Base-by-base conservation (phyloP, 2,113 vertebrate genomes). In the Drymodes brunneopygia region DNA sequence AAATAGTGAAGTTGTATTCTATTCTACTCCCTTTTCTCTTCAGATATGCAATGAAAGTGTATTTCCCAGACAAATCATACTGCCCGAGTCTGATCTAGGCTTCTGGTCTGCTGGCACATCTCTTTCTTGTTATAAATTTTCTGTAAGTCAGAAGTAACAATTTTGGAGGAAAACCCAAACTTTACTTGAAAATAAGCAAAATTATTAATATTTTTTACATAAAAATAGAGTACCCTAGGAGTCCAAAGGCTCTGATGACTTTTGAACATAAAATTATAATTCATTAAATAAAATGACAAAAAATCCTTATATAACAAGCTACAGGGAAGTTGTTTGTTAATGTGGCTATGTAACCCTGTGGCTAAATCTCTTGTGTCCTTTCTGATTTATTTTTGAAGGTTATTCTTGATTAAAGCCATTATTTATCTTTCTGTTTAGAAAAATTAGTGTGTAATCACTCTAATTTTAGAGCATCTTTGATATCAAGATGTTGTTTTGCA, bases 381-480 rank as follows among this genome's bases (percentile, higher is more conserved):
- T 31, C 9, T 8, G 5, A 71, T 92, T 54, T 81, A 61, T 65
- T 87, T 92, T 71, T 86, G 5, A 64, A 87, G 35, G 44, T 84
- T 66, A 54, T 88, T 86, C 44, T 81, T 88, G 64, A 86, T 91
- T 83, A 91, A 94, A 94, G 28, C 28, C 61, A 86, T 56, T 16
- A 69, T 94, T 90, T 88, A 72, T 72, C 73, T 79, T 72, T 79
- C 53, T 82, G 11, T 86, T 92, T 75, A 75, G 53, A 89, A 89
- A 91, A 95, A 65, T 81, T 92, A 69, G 33, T 45, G 65, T 29
- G n/a, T 67, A 85, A 91, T 80, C 60, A 81, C n/a, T 80, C 70
- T 80, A 72, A 95, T 92, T 95, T 93, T 73, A 87, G 70, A 92
- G 25, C 31, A 82, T n/a, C 86, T 94, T 91, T 94, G 53, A 89